Conservation (phyloP, 2,113 vertebrate species). For the Pampusana beccarii region DNA sequence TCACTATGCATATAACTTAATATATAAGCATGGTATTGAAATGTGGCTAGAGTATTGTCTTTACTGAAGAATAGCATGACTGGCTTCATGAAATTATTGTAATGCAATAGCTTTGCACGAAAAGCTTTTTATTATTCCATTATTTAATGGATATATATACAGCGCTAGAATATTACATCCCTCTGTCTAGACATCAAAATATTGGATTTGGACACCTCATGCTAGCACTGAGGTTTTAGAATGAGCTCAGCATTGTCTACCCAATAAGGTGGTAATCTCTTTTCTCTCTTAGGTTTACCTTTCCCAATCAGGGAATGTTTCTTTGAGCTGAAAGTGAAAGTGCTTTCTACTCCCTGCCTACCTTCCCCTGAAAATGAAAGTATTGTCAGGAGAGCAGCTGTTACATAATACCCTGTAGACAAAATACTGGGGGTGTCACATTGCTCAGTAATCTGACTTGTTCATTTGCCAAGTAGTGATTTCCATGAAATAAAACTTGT, state of each 20-base stretch:
- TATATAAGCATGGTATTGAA: neutral
- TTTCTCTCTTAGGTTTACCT: neutral
- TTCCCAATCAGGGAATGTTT: neutral
- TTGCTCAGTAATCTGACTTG: neutral
- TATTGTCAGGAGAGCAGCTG: neutral
- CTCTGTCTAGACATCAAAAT: slow-evolving; percentile 16
- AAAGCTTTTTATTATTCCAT: neutral
- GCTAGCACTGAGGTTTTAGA: neutral
- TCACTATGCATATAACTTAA: neutral
- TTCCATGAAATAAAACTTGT: slow-evolving; percentile 8
- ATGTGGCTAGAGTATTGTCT: neutral
- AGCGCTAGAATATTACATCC: neutral
- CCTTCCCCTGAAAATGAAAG: neutral
- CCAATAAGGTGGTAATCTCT: neutral
- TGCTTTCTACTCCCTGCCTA: neutral
- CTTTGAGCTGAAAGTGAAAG: neutral
- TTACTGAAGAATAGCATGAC: neutral
- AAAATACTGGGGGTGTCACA: neutral
- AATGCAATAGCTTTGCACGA: neutral
- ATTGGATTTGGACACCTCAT: neutral
- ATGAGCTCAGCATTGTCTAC: neutral
- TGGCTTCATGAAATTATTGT: neutral
- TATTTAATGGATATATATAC: neutral
- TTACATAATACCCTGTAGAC: slow-evolving; percentile 12
- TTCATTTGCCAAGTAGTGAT: slow-evolving; percentile 16